phyloP scores from a whole-genome alignment of 2,888 invertebrate species.

The Xylota segnis region DNA sequence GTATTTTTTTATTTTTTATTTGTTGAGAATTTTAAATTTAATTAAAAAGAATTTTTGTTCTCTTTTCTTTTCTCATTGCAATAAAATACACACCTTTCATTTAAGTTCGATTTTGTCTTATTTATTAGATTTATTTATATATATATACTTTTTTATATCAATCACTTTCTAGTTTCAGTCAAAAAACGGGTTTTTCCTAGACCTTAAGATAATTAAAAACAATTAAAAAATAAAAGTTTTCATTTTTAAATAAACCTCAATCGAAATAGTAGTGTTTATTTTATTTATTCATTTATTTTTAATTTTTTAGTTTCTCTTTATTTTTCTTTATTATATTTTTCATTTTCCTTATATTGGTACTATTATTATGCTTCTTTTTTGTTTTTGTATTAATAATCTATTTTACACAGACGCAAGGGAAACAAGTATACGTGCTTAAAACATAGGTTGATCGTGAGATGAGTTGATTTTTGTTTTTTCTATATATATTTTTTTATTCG shows the following conservation, averaged over 20 bases:
- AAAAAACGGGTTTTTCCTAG: conserved; percentile 76
- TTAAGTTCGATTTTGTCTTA: conserved; percentile 56
- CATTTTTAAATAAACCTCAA: conserved; percentile 57
- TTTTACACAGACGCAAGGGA: conserved; percentile 74
- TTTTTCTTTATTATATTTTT: conserved; percentile 44
- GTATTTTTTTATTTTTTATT: not conserved
- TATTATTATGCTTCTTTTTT: conserved; percentile 39
- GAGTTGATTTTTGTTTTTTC: conserved; percentile 47
- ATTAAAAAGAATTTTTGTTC: conserved; percentile 9
- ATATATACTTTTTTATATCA: conserved; percentile 75
- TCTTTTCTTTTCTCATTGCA: conserved; percentile 30
- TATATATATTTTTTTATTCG: conserved; percentile 19
- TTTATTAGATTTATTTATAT: conserved; percentile 73
- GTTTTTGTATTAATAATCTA: conserved; percentile 54
- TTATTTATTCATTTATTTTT: conserved; percentile 44
- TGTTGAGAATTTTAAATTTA: conserved; percentile 16
- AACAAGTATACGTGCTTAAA: conserved; percentile 74
- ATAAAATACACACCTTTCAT: conserved; percentile 47
- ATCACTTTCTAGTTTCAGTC: conserved; percentile 77
- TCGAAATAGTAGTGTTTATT: conserved; percentile 70
- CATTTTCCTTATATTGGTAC: conserved; percentile 35
- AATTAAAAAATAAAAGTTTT: conserved; percentile 71
- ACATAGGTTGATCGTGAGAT: conserved; percentile 73
- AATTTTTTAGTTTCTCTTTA: conserved; percentile 4
- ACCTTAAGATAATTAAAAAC: conserved; percentile 74